phyloP scores from a whole-genome alignment of 2,797 vertebrate species.

The Platyrinchus mystaceus region DNA sequence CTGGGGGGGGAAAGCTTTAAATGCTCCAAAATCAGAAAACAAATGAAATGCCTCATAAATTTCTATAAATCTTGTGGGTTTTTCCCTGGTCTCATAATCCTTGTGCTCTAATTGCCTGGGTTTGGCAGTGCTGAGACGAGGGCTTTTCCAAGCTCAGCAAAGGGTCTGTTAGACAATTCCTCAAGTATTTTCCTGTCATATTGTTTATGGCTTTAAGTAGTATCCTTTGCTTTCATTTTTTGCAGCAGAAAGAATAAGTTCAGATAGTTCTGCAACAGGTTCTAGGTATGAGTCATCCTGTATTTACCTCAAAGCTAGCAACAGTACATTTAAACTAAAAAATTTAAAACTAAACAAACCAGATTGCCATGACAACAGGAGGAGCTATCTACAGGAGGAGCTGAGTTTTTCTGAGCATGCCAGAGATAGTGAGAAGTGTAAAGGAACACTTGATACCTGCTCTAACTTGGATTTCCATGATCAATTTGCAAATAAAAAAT shows the following conservation, averaged over 20 bases:
- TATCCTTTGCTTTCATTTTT: not conserved
- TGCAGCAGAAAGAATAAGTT: not conserved
- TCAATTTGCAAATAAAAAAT: not conserved
- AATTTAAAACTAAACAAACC: not conserved
- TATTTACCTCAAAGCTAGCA: not conserved
- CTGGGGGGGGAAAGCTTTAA: not conserved
- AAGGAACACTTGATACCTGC: not conserved
- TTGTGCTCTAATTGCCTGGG: not conserved
- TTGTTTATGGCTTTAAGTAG: not conserved
- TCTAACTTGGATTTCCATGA: not conserved
- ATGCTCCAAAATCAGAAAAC: not conserved
- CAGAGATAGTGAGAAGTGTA: not conserved
- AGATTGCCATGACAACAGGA: constrained; percentile 51
- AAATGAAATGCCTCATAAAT: not conserved
- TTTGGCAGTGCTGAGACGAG: not conserved
- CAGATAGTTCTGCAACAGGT: not conserved
- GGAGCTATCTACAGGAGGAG: not conserved
- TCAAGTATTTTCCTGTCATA: not conserved
- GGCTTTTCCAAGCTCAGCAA: not conserved
- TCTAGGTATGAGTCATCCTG: not conserved
- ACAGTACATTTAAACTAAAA: not conserved
- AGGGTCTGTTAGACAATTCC: not conserved
- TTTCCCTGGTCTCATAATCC: not conserved
- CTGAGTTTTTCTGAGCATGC: not conserved
- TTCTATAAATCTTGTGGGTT: not conserved